phyloP scores from a whole-genome alignment of 2,888 invertebrate species.

The Seira musarum region DNA sequence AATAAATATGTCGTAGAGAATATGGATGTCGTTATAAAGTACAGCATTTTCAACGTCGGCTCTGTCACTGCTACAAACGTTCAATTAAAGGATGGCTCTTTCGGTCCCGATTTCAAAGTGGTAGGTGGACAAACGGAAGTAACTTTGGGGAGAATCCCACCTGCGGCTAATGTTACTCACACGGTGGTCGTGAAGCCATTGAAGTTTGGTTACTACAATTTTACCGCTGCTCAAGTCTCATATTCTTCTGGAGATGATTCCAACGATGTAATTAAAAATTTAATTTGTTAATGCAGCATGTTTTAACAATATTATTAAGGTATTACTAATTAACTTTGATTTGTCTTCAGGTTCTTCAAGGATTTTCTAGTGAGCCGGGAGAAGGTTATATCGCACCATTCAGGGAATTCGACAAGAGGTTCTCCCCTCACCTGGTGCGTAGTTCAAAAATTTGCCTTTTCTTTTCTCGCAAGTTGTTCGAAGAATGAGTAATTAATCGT shows the following conservation, averaged over 20 bases:
- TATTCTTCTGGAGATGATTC: conserved; percentile 91
- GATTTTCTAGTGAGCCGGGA: conserved; percentile 88
- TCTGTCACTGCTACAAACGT: conserved; percentile 92
- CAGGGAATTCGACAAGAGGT: conserved; percentile 95
- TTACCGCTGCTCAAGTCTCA: conserved; percentile 93
- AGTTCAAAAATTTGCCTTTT: neutral
- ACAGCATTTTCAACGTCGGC: conserved; percentile 95
- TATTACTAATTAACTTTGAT: neutral
- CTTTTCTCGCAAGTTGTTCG: neutral
- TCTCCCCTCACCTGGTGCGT: conserved; percentile 91
- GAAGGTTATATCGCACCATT: conserved; percentile 95
- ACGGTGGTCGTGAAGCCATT: conserved; percentile 92
- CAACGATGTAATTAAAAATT: conserved; percentile 75
- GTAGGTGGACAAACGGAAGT: conserved; percentile 89
- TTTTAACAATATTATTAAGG: neutral
- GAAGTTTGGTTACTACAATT: conserved; percentile 95
- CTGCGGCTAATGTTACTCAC: conserved; percentile 94
- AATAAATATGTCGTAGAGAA: conserved; percentile 97
- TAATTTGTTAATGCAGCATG: too few species aligned
- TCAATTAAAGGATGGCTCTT: conserved; percentile 89
- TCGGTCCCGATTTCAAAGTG: conserved; percentile 92
- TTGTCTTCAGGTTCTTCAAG: conserved; percentile 63
- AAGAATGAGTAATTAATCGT: too few species aligned
- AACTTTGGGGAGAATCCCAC: conserved; percentile 90
- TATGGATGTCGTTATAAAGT: conserved; percentile 96